Evolutionary conservation across 2,888 invertebrate species (phyloP).

Genomic region (Selenia dentaria): DNA sequence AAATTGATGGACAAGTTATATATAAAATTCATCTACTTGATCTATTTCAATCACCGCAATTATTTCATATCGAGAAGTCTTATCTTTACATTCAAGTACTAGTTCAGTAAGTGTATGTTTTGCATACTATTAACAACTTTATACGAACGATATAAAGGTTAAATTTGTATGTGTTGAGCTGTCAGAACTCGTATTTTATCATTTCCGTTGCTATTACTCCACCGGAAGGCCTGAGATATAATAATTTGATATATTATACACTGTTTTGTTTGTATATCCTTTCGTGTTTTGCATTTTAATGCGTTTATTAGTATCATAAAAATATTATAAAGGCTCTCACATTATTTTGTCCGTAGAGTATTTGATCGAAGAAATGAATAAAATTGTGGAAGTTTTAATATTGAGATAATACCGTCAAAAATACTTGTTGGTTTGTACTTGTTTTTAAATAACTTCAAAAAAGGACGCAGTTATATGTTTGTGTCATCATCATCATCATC

Average conservation of each 20-base stretch:
- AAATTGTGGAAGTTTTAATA: too few relatives aligned
- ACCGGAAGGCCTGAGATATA: slow-evolving; percentile 30
- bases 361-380: too few relatives aligned
- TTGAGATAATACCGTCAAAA: too few relatives aligned
- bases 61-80: slow-evolving; percentile 15
- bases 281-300: slow-evolving; percentile 19
- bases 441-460: too few relatives aligned
- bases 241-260: slow-evolving; percentile 34
- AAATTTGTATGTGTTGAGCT: not conserved
- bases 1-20: not conserved
- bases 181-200: slow-evolving; percentile 22
- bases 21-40: slow-evolving; percentile 6
- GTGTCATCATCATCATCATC: not conserved
- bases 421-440: too few relatives aligned
- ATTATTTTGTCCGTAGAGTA: too few relatives aligned
- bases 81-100: slow-evolving; percentile 14
- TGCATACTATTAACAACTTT: slow-evolving; percentile 9
- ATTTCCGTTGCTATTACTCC: slow-evolving; percentile 22
- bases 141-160: slow-evolving; percentile 5
- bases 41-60: slow-evolving; percentile 27
- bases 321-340: too few relatives aligned
- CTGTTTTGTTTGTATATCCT: slow-evolving; percentile 26
- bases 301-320: too few relatives aligned
- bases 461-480: too few relatives aligned
- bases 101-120: not conserved